These are phyloP conservation scores for Drosophila kuntzei DNA, from an alignment of 2,888 invertebrate genomes.

Conservation along the genomic window DNA sequence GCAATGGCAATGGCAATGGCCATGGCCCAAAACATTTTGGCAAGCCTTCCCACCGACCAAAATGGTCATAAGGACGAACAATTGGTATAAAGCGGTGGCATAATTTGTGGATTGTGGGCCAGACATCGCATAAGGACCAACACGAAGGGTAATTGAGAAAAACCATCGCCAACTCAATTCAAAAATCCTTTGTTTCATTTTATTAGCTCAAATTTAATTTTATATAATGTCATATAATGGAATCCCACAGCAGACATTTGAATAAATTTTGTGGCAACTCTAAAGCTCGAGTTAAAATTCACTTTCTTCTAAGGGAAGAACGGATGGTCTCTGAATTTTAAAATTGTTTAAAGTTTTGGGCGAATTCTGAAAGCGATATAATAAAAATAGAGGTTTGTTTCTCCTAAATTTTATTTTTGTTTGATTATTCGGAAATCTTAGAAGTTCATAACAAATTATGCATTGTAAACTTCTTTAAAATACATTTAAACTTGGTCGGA, in stretches of 20 bases:
- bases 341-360: too few species aligned
- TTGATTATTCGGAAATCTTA: too few species aligned
- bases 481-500: too few species aligned
- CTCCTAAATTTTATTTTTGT: too few species aligned
- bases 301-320: not conserved
- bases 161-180: constrained; percentile 7
- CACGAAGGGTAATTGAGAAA: constrained; percentile 17
- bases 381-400: too few species aligned
- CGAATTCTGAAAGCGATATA: too few species aligned
- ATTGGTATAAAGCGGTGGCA: constrained; percentile 38
- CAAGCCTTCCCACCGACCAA: constrained; percentile 45
- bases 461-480: not conserved
- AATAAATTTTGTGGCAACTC: constrained; percentile 10
- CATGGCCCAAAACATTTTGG: constrained; percentile 62
- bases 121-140: constrained; percentile 6
- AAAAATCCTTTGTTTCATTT: constrained; percentile 54
- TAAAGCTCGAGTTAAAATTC: constrained; percentile 4
- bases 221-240: constrained; percentile 29
- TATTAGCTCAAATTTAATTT: constrained; percentile 53
- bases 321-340: too few species aligned
- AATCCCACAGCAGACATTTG: constrained; percentile 4
- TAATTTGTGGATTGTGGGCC: constrained; percentile 29
- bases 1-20: constrained; percentile 47
- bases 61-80: constrained; percentile 63
- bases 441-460: not conserved